These are phyloP conservation scores for Pogonocichla stellata DNA, from an alignment of 2,113 vertebrate genomes.

Conservation along the genomic window DNA sequence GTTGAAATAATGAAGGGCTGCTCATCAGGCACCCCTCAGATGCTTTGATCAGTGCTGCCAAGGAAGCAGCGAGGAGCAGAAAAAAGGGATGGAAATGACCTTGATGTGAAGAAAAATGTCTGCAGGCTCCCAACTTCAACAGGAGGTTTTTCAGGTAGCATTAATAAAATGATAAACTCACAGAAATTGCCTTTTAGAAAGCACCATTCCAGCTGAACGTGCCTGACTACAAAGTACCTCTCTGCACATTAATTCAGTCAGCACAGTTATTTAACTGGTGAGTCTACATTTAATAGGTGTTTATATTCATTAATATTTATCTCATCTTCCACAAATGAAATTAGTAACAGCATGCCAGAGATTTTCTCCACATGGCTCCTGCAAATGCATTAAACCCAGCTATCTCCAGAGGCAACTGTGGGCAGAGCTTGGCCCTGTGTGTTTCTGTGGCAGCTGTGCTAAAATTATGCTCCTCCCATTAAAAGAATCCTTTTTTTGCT, in stretches of 20 bases:
- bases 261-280: not conserved
- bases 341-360: not conserved
- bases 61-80: not conserved
- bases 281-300: not conserved
- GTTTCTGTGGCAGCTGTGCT: not conserved
- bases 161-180: fast-evolving
- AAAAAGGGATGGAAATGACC: not conserved
- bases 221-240: not conserved
- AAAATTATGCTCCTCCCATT: not conserved
- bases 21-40: not conserved
- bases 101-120: not conserved
- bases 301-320: slow-evolving; percentile 25
- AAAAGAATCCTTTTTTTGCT: not conserved
- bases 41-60: fast-evolving
- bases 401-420: not conserved
- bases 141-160: not conserved
- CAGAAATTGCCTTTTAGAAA: not conserved
- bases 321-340: slow-evolving; percentile 11
- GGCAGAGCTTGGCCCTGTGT: not conserved
- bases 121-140: not conserved
- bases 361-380: not conserved
- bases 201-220: not conserved
- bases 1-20: not conserved
- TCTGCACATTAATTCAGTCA: not conserved
- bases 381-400: not conserved